Conservation (phyloP, 2,888 invertebrate species). For the Ennomos fuscantarius region DNA sequence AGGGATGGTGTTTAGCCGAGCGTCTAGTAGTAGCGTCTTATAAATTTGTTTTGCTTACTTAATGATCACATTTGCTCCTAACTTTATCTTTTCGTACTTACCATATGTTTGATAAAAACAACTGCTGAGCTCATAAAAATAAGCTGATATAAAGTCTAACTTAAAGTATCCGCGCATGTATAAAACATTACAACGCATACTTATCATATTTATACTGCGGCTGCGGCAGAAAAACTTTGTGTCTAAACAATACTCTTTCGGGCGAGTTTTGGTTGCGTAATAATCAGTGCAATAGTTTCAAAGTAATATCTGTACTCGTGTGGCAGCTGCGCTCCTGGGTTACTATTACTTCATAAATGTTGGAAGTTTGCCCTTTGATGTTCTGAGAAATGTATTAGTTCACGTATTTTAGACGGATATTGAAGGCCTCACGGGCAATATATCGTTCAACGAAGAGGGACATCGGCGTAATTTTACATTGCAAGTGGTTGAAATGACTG, state of each 20-base stretch:
- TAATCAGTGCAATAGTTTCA: slow-evolving; percentile 31
- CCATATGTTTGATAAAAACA: no score
- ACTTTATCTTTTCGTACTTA: no score
- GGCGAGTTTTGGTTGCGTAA: slow-evolving; percentile 17
- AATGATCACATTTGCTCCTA: no score
- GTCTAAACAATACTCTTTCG: slow-evolving; percentile 4
- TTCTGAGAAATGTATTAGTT: slow-evolving; percentile 32
- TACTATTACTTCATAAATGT: slow-evolving; percentile 33
- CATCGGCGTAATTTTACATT: slow-evolving; percentile 94
- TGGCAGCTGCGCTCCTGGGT: slow-evolving; percentile 24
- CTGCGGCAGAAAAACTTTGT: neutral
- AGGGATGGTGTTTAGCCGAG: no score
- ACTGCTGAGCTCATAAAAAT: no score
- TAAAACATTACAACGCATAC: neutral
- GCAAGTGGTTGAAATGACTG: slow-evolving; percentile 97
- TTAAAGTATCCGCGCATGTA: no score
- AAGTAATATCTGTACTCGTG: slow-evolving; percentile 33
- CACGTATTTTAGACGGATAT: slow-evolving; percentile 89
- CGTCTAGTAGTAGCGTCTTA: no score
- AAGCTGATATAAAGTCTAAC: no score
- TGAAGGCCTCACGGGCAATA: slow-evolving; percentile 95
- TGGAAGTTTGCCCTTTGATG: slow-evolving; percentile 42
- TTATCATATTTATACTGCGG: neutral
- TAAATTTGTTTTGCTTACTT: no score
- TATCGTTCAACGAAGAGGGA: slow-evolving; percentile 96